Evolutionary conservation across 2,797 vertebrate species (phyloP), one percentile per base, ranked within the genome.

Genomic region (Craterocephalus amniculus): DNA sequence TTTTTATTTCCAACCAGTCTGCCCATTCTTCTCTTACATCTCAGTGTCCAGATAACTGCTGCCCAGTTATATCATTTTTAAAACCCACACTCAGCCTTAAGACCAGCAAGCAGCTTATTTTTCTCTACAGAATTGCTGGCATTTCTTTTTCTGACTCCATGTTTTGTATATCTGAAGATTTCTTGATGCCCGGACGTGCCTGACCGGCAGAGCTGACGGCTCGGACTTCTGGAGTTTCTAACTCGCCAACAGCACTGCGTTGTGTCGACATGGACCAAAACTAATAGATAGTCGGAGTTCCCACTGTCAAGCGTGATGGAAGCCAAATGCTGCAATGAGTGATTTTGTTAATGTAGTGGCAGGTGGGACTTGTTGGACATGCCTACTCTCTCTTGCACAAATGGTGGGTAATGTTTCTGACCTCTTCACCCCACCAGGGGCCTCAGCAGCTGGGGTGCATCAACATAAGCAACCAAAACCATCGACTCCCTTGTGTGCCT

Each of bases 321-420:
- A 88, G 81, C 88, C 88, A 90, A 90, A 88, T 63, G 20, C 80
- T 67, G 63, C 61, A 86, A 36, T 83, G 85, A 91, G 82, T 89
- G 80, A 90, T 83, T 88, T 91, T 73, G 84, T 90, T 88, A 91
- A 89, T 92, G 89, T 83, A 83, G 83, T 70, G 83, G 87, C 91
- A 91, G 91, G 91, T 93, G 92, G 86, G 88, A 89, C 86, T 86
- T 88, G 86, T 91, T 92, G 85, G 90, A 88, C 84, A 88, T 92
- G 91, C 86, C 86, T 86, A 77, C 86, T 90, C 84, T 88, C 79
- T 91, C 70, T 65, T 87, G 83, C 87, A 89, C 88, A 89, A 91
- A 91, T 89, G 88, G 83, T 67, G 89, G 90, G 77, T 91, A 91
- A 92, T 92, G 90, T 91, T 91, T 89, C 88, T 89, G 88, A 91